Base-by-base conservation (phyloP, 2,888 invertebrate species). In the Ephialtes manifestator region DNA sequence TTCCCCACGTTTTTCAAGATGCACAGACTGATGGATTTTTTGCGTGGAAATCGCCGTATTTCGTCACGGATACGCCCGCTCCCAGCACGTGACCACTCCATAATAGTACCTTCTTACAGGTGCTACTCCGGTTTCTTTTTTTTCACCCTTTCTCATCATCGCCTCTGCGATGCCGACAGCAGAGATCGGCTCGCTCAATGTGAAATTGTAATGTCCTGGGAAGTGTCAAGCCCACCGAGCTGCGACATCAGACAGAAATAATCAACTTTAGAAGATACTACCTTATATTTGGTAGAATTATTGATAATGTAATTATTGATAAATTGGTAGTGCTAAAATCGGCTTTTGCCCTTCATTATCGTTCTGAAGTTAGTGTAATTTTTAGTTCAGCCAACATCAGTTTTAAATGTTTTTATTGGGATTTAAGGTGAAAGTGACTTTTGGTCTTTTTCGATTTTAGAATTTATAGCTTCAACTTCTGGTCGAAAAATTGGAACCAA, bases 141-240 rank as follows among this genome's bases (percentile, higher is more conserved):
- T 18, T 39, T 63, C 20, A 24, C 67, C 35, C 53, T 18, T 72
- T 24, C 48, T 10, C 39, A 35, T 63, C 39, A 24, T 75, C 46
- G 75, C 43, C 63, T 60, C 60, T 28, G 20, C 20, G 46, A 72
- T 63, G 63, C 72, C 63, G 58, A 51, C 65, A 71, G 48, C 39
- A 87, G 84, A 76, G 76, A 83, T 86, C 85, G 89, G 86, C 88
- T 85, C 86, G 86, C 83, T 88, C 76, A 84, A 90, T 86, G 89
- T 86, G 88, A 90, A 90, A 90, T 90, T 85, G 89, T 88, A 88
- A 90, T 90, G 87, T 89, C 88, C 89, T 91, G 89, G 90, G 90
- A 90, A 90, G 86, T 72, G 68, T 68, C 48, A 68, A 48, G 8
- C n/a, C 15, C 7, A 46, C 67, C 20, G 67, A 68, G 43, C 48